Conservation (phyloP, 1,140 invertebrate genomes). For the Macrotrachela quadricornifera region DNA sequence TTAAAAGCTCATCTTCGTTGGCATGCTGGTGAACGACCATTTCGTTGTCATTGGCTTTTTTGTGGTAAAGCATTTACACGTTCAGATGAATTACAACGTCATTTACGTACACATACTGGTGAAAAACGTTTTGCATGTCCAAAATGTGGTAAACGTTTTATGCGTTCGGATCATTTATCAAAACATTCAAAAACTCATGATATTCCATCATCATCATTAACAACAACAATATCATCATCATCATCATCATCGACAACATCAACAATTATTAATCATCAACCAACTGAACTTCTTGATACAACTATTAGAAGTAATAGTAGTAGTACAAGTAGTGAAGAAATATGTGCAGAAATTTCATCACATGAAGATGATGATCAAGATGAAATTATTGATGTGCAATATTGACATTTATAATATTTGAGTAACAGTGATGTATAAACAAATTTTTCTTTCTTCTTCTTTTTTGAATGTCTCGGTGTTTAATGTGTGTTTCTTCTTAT, state of each 20-base stretch:
- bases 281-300: no score
- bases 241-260: background rate
- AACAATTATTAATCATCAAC: no score
- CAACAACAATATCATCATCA: background rate
- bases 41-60: constrained; percentile 54
- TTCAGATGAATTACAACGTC: constrained; percentile 75
- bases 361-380: no score
- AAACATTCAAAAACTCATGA: constrained; percentile 22
- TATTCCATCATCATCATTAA: background rate
- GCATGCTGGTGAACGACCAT: constrained; percentile 43
- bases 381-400: no score
- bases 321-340: no score
- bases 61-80: constrained; percentile 73
- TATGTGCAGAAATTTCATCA: no score
- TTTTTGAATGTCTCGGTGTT: no score
- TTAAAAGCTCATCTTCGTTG: constrained; percentile 76
- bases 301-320: no score
- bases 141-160: constrained; percentile 67
- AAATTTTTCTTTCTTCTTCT: no score
- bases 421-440: no score
- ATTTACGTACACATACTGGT: constrained; percentile 60
- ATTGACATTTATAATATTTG: no score
- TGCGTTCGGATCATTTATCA: constrained; percentile 45
- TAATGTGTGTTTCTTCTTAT: no score
- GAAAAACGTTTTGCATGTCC: constrained; percentile 79